Percentiles rank a stretch among this genome's conserved stretches.
phyloP scores from a whole-genome alignment of 2,797 vertebrate species.

The Macroramphosus scolopax region DNA sequence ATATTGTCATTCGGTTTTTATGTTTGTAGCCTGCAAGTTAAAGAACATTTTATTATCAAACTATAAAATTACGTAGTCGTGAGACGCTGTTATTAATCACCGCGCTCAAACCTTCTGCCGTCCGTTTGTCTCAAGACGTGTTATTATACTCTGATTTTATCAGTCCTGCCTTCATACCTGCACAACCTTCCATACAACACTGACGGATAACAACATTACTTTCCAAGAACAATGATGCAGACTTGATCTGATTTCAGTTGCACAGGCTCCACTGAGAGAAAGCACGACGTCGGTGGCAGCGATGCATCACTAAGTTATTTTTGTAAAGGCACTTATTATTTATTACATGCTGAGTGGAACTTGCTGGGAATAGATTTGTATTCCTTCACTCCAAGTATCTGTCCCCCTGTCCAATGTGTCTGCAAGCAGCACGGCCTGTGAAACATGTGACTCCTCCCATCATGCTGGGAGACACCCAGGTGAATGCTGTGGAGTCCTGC shows the following conservation, averaged over 20 bases:
- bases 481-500: too few species aligned
- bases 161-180: too few species aligned
- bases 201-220: too few species aligned
- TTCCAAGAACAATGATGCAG: neutral
- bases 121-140: neutral
- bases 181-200: too few species aligned
- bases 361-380: conserved; percentile 43
- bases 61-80: conserved; percentile 8
- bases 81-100: neutral
- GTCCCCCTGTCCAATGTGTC: conserved; percentile 1
- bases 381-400: neutral
- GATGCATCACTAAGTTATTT: conserved; percentile 18
- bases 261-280: neutral
- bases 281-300: neutral
- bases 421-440: neutral
- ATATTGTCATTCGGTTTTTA: conserved; percentile 14
- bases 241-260: neutral
- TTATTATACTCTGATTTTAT: neutral
- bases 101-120: conserved; percentile 6
- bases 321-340: conserved; percentile 57
- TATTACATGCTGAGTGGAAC: conserved; percentile 16
- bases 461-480: too few species aligned
- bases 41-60: conserved; percentile 8
- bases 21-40: conserved; percentile 16
- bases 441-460: conserved; percentile 17